These are phyloP conservation scores for Lycaena phlaeas DNA, from an alignment of 2,888 invertebrate species.

Conservation along the genomic window DNA sequence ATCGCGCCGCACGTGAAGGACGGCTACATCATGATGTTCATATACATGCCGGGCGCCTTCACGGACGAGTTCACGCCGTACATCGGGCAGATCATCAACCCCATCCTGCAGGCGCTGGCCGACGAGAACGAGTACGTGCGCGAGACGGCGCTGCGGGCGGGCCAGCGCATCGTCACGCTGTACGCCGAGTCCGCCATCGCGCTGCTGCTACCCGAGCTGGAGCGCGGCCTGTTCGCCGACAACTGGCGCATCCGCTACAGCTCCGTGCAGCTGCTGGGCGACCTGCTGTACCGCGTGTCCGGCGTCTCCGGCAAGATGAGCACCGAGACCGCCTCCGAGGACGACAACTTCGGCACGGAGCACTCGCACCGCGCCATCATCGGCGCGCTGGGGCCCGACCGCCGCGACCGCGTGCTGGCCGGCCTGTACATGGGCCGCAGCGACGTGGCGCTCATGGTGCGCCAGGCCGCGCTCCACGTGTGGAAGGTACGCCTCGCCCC, in stretches of 20 bases:
- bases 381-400: slow-evolving; percentile 87
- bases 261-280: slow-evolving; percentile 91
- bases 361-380: slow-evolving; percentile 95
- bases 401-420: slow-evolving; percentile 93
- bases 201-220: slow-evolving; percentile 92
- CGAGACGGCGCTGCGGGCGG: slow-evolving; percentile 96
- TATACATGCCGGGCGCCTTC: slow-evolving; percentile 98
- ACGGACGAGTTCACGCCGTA: slow-evolving; percentile 96
- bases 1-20: slow-evolving; percentile 98
- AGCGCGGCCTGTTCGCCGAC: slow-evolving; percentile 95
- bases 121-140: slow-evolving; percentile 99
- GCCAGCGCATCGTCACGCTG: slow-evolving; percentile 95
- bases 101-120: slow-evolving; percentile 96
- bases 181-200: slow-evolving; percentile 97
- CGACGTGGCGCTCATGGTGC: slow-evolving; percentile 96
- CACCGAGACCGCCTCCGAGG: slow-evolving; percentile 97
- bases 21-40: slow-evolving; percentile 99
- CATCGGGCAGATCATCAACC: slow-evolving; percentile 96
- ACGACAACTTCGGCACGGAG: slow-evolving; percentile 99
- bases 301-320: slow-evolving; percentile 99
- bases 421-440: slow-evolving; percentile 98
- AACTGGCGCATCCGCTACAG: slow-evolving; percentile 97
- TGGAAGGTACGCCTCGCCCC: too few species aligned
- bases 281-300: slow-evolving; percentile 95
- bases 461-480: slow-evolving; percentile 97